Evolutionary conservation across 2,797 vertebrate species (phyloP).

Genomic region (Periparus ater): DNA sequence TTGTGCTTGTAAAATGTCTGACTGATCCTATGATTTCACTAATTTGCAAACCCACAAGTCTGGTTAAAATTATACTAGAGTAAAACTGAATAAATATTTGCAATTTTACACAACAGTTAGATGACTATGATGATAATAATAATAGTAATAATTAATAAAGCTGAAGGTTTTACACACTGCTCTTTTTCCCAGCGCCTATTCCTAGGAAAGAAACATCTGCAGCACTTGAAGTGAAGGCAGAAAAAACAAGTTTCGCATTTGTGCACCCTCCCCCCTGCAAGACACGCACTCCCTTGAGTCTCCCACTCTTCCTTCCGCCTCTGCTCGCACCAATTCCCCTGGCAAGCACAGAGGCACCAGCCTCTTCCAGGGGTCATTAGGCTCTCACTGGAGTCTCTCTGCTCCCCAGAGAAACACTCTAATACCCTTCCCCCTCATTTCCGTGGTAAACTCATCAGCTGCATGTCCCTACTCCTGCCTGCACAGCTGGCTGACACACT

Average conservation of each 20-base stretch:
- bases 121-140: background rate
- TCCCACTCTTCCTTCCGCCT: background rate
- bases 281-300: background rate
- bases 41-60: slow-evolving; percentile 35
- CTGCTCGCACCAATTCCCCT: background rate
- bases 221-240: background rate
- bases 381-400: background rate
- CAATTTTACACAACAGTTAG: slow-evolving; percentile 1
- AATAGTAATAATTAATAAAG: background rate
- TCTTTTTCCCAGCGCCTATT: background rate
- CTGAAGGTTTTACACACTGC: background rate
- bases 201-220: background rate
- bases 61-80: slow-evolving; percentile 18
- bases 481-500: background rate
- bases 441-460: background rate
- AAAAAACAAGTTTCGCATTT: background rate
- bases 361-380: background rate
- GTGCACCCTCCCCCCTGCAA: background rate
- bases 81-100: slow-evolving; percentile 33
- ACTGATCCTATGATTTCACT: slow-evolving; percentile 49
- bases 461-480: background rate
- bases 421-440: background rate
- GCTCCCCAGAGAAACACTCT: background rate
- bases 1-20: slow-evolving; percentile 44
- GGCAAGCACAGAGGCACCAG: background rate